Percentiles rank a stretch among this genome's conserved stretches.
These are phyloP conservation scores for Catharus ustulatus DNA, from an alignment of 2,797 vertebrate species.

Conservation along the genomic window DNA sequence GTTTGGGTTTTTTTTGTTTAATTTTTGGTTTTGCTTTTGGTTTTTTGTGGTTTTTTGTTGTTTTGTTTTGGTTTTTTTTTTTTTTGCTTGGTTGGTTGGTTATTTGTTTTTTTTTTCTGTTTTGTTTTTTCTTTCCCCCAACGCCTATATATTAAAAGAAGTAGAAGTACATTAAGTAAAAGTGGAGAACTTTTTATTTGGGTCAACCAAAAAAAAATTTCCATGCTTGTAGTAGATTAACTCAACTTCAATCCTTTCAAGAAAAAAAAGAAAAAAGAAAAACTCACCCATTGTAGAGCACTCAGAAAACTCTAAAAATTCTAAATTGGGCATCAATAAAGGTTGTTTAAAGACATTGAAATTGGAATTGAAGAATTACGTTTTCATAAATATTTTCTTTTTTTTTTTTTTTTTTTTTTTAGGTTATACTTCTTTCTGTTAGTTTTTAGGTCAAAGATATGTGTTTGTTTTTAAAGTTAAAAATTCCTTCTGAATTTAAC, in stretches of 20 bases:
- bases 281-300: rapidly evolving
- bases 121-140: no score
- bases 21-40: no score
- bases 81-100: no score
- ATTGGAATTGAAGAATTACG: not conserved
- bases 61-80: no score
- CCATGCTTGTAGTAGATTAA: not conserved
- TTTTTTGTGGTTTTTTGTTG: no score
- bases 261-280: not conserved
- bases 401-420: not conserved
- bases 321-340: not conserved
- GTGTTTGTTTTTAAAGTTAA: slow-evolving; percentile 18
- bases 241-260: not conserved
- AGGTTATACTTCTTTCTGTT: not conserved
- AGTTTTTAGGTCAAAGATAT: slow-evolving; percentile 12
- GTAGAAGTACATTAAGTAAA: not conserved
- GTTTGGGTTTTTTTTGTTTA: no score
- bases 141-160: rapidly evolving
- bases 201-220: not conserved
- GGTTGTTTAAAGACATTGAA: not conserved
- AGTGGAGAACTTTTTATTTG: not conserved
- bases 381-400: not conserved
- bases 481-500: slow-evolving; percentile 34
- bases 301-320: not conserved
- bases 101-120: no score